phyloP scores from a whole-genome alignment of 2,888 invertebrate genomes.

The Cordilura impudica region DNA sequence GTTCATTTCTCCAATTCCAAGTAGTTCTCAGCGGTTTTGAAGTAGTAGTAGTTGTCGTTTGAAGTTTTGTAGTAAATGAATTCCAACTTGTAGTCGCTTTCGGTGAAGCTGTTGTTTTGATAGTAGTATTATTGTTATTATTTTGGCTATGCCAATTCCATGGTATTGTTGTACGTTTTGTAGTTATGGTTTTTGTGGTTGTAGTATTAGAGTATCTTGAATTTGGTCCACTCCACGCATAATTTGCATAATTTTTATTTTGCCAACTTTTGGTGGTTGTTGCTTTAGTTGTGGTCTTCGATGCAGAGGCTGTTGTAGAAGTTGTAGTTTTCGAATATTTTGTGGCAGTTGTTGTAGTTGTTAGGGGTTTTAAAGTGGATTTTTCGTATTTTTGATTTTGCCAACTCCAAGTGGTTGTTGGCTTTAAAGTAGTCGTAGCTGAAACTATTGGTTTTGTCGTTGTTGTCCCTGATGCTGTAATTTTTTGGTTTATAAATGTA shows the following conservation, averaged over 20 bases:
- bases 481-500: not conserved
- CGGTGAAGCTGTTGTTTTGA: not conserved
- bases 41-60: slow-evolving; percentile 22
- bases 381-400: not conserved
- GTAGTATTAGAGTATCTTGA: not conserved
- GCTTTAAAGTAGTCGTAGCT: not conserved
- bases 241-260: too few relatives aligned
- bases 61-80: not conserved
- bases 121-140: slow-evolving; percentile 25
- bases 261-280: slow-evolving; percentile 6
- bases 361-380: not conserved
- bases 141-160: slow-evolving; percentile 25
- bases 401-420: slow-evolving; percentile 29
- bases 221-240: too few relatives aligned
- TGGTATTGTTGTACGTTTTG: not conserved
- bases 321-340: slow-evolving; percentile 4
- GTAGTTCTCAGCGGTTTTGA: not conserved
- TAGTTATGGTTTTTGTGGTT: slow-evolving; percentile 12
- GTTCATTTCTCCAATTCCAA: slow-evolving; percentile 11
- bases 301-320: slow-evolving; percentile 9
- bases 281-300: not conserved
- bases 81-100: slow-evolving; percentile 21
- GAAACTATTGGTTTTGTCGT: not conserved
- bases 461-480: not conserved
- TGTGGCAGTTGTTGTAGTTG: slow-evolving; percentile 17